Conservation (phyloP, 2,888 invertebrate species). For the Eupeodes latifasciatus region DNA sequence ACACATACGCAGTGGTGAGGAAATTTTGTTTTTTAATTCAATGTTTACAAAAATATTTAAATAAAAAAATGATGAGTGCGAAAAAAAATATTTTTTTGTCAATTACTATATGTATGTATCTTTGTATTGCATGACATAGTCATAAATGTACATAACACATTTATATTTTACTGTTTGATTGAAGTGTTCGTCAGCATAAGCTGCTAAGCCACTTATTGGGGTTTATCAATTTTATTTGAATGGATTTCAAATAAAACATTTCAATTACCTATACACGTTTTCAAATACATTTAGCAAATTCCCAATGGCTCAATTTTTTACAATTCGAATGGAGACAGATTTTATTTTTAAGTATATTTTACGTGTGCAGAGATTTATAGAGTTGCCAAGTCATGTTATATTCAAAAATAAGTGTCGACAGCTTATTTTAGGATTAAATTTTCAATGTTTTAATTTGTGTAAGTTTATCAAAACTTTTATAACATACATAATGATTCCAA, state of each 20-base stretch:
- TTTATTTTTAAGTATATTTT: neutral
- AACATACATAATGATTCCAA: no score
- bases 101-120: no score
- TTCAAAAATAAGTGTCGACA: no score
- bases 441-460: no score
- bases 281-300: neutral
- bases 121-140: no score
- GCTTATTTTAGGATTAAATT: no score
- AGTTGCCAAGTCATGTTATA: neutral
- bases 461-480: no score
- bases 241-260: slow-evolving; percentile 14
- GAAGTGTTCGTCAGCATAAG: neutral
- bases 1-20: neutral
- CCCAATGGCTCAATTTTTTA: neutral
- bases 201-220: slow-evolving; percentile 20
- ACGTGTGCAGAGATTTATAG: neutral
- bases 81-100: neutral
- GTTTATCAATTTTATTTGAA: slow-evolving; percentile 22
- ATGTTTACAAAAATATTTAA: neutral
- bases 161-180: neutral
- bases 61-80: neutral
- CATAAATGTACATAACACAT: neutral
- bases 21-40: neutral
- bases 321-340: neutral
- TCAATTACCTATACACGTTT: neutral